Percentiles rank a stretch among this genome's conserved stretches.
Conservation (phyloP, 2,113 vertebrate species). For the Campylomormyrus numenius region DNA sequence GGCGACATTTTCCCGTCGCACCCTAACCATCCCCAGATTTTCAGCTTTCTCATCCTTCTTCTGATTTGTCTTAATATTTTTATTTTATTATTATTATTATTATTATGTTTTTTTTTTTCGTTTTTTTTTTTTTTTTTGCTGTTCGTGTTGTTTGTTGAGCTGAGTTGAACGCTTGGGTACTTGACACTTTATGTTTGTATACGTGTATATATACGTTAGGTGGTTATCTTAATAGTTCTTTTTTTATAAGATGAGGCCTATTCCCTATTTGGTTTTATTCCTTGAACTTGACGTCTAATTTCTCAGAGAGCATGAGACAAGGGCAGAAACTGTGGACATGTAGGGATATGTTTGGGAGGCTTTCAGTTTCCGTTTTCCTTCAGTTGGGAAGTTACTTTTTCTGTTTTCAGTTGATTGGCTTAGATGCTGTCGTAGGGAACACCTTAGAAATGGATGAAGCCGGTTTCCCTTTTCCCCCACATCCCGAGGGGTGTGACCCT, state of each 20-base stretch:
- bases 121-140: constrained; percentile 36
- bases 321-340: constrained; percentile 51
- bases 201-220: constrained; percentile 67
- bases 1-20: constrained; percentile 48
- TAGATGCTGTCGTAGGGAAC: constrained; percentile 44
- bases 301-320: constrained; percentile 51
- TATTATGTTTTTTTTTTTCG: constrained; percentile 27
- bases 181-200: constrained; percentile 73
- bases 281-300: constrained; percentile 57
- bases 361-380: neutral
- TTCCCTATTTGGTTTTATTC: constrained; percentile 49
- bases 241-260: constrained; percentile 57
- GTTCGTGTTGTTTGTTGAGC: constrained; percentile 43
- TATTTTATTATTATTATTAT: constrained; percentile 29
- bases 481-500: neutral
- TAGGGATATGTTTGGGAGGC: constrained; percentile 35
- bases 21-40: constrained; percentile 51
- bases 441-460: constrained; percentile 49
- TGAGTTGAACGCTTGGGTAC: constrained; percentile 68
- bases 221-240: constrained; percentile 56
- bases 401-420: constrained; percentile 42
- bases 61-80: constrained; percentile 59
- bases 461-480: neutral
- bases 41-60: constrained; percentile 47
- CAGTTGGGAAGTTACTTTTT: neutral